Evolutionary conservation across 2,797 vertebrate species (phyloP), one percentile per base, ranked within the genome.

Genomic region (Lophotriccus pileatus): DNA sequence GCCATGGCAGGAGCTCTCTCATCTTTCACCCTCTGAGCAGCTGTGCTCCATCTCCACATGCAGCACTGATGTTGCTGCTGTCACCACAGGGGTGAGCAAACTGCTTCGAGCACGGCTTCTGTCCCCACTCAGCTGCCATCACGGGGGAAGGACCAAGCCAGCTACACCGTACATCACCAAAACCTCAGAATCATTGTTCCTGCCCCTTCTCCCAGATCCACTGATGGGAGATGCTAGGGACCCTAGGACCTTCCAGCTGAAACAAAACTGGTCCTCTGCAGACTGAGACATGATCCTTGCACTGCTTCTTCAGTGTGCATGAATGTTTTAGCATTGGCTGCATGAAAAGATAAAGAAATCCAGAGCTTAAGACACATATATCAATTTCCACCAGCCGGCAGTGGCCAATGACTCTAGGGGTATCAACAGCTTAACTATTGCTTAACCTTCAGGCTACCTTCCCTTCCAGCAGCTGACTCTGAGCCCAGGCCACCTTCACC

Each of bases 101-200:
- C 49, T 53, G 41, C 72, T 60, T 3, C 0, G 0, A 73, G 59
- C 1, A 0, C 0, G 2, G 89, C 92, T 58, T 24, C 89, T 83
- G 68, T 49, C 53, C 55, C 66, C 62, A 7, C 58, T 12, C n/a
- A 69, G 69, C 73, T 75, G 69, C 66, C 6, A 1, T 0, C 1
- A 30, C 7, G 12, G 60, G 46, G 66, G 66, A 72, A 9, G 24
- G 58, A 84, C 49, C 60, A 63, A 74, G 41, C 32, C 67, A 70
- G 67, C 60, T 24, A 52, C 10, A 8, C 7, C 25, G 36, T 63
- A 21, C 24, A 67, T 8, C 43, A 39, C 62, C 30, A 34, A 72
- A 74, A 52, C 14, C 15, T 22, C 37, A 24, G 4, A 58, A 64
- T 19, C 49, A 17, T 7, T 25, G 14, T 41, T 85, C 23, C 58